Evolutionary conservation across 2,888 invertebrate species (phyloP), one percentile per base, ranked within the genome.

Genomic region (Kryphioiulus occultus): DNA sequence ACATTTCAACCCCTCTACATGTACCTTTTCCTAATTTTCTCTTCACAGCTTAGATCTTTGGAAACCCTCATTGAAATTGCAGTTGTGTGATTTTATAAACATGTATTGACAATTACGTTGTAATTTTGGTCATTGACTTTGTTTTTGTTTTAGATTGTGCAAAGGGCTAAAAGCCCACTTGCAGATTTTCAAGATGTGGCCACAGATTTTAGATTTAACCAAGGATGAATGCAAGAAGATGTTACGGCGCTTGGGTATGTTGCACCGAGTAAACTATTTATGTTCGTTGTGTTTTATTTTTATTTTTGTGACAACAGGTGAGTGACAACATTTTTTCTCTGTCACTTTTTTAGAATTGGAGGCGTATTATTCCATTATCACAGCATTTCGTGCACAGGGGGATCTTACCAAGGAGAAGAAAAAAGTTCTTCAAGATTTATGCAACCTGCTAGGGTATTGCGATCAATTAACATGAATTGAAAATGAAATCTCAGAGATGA

Each of bases 311-410:
- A 7, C 19, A 35, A 83, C 15, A 0, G n/a, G 12, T 22, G 26
- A 35, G 78, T 78, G 30, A 78, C 30, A 30, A 17, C 22, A 10
- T 68, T 9, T 9, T 26, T 78, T 0, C 78, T 17, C 30, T 78
- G 26, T 30, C 30, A 22, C n/a, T 68, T 9, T 68, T 17, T 88
- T 92, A 97, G 97, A 98, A 94, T 93, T 98, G 92, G 97, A 97
- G 93, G 97, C 98, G 90, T 98, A 98, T 94, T 95, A 96, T 91
- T 95, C 95, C 92, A 94, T 98, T 92, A 95, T 98, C 89, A 96
- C 96, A 91, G 97, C 96, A 90, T 95, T 98, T 92, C 94, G 98
- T 93, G 98, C 98, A 91, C 98, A 98, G 93, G 98, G 98, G 90
- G 94, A 95, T 91, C 94, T 98, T 89, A 96, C 95, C 91, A 95